Evolutionary conservation across 1,140 invertebrate species (phyloP), one percentile per base, ranked within the genome.

Genomic region (Asbolus verrucosus): DNA sequence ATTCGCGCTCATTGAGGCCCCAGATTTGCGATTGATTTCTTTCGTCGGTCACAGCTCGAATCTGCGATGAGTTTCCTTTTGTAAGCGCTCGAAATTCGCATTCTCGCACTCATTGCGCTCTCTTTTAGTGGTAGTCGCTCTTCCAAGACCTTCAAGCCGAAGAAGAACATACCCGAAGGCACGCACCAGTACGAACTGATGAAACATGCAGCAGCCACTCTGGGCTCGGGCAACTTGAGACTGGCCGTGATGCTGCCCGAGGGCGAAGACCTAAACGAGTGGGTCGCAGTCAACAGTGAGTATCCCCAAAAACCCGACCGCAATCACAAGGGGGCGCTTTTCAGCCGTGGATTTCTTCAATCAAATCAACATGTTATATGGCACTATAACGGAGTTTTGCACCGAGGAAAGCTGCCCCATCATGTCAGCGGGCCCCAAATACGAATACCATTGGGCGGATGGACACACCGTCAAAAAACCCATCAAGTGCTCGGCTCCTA

Each of bases 381-480:
- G 98, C 2, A 99, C 97, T 6, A 98, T 99, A 77, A 98, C 97
- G 18, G 98, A 99, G 82, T 98, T 98, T 84, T 99, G 98, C 83
- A 98, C 96, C 0, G 96, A 98, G 82, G 95, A 98, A 74, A 95
- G 92, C 72, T 99, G 98, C 85, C 91, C 96, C 9, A 96, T 98
- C 65, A 99, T 99, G 98, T 94, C 93, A 16, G 93, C 93, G 21
- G 97, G 97, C 24, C 96, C 97, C 61, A 98, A 99, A 83, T 99
- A 99, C 81, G 98, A 99, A 84, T 99, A 99, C 82, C 98, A 99
- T 83, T 99, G 98, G 98, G 97, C 97, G 2, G 98, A 99, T 85
- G 97, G 97, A 8, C 92, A 96, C 76, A 97, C 95, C 1, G 96
- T 99, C 0, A 98, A 99, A 81, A 99, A 99, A 82, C 96, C 97